Evolutionary conservation across 2,113 vertebrate genomes (phyloP), one percentile per base, ranked within the genome.

Genomic region (Oreocharis arfaki): DNA sequence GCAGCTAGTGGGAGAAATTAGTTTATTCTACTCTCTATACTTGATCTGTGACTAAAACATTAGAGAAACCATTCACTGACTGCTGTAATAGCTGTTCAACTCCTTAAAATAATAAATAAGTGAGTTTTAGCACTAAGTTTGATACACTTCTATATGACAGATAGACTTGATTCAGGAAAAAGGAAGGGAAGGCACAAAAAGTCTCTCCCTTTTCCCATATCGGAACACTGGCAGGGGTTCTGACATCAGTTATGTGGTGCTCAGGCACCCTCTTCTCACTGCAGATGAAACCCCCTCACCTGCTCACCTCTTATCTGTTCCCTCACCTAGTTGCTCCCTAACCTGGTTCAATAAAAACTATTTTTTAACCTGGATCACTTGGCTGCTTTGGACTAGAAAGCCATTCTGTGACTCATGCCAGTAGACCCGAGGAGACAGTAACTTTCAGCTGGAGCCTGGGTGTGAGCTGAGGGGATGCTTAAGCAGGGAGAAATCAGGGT

Each of bases 401-500:
- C 16, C 6, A 0, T 49, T 61, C 37, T 23, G 35, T 52, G 59
- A 55, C 73, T 97, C 49, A 11, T 28, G 35, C 35, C 9, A 1
- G 42, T 5, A 78, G 76, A 74, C 76, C 77, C 0, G 2, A 89
- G 89, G 37, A 78, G 71, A 64, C 67, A 92, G 73, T 3, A 81
- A 70, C 86, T 95, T 92, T 32, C 71, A 77, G 76, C 60, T 68
- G 39, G 75, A 93, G 59, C 49, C 83, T 47, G 83, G 42, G 71
- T 89, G 73, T 80, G 76, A 96, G 91, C 83, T 90, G 64, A 84
- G 39, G 88, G 67, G 90, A 65, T 50, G 59, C 59, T 93, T 50
- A 69, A 55, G 47, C 81, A n/a, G 64, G 89, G 76, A 93, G 91
- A 86, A 95, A 87, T 81, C 64, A 95, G 89, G 63, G 89, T 90